These are phyloP conservation scores for Dinothrombium tinctorium DNA, from an alignment of 1,140 invertebrate species.

Conservation along the genomic window DNA sequence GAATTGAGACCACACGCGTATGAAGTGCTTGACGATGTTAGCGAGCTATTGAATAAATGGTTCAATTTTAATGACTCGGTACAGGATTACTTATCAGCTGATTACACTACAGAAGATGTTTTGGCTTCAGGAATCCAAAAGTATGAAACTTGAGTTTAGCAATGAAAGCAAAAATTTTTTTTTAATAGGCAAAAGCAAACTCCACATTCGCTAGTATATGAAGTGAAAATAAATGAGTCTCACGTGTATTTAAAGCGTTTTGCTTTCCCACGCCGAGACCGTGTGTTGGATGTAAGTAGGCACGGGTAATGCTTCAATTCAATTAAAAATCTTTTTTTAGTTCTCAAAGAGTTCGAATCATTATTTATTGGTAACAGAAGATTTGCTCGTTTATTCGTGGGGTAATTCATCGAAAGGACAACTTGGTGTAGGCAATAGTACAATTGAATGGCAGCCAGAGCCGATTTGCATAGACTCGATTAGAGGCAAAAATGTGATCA, in stretches of 20 bases:
- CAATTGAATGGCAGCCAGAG: background rate
- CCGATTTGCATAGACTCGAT: conserved; percentile 11
- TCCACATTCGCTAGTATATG: conserved; percentile 1
- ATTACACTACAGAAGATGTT: no score
- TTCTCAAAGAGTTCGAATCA: conserved; percentile 38
- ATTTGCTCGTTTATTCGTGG: conserved; percentile 42
- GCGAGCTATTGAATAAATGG: conserved; percentile 10
- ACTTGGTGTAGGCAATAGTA: conserved; percentile 30
- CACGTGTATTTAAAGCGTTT: conserved; percentile 1
- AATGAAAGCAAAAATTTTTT: no score
- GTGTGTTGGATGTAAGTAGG: background rate
- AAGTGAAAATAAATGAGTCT: background rate
- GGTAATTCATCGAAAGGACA: conserved; percentile 40
- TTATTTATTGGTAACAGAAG: conserved; percentile 37
- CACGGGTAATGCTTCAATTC: background rate
- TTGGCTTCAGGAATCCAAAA: no score
- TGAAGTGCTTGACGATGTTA: conserved; percentile 29
- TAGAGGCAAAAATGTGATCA: conserved; percentile 9
- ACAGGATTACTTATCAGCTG: no score
- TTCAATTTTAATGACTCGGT: no score
- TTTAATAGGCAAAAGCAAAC: conserved; percentile 2
- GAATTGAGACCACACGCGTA: conserved; percentile 33
- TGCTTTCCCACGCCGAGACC: background rate
- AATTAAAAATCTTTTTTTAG: conserved; percentile 14
- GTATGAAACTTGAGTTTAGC: no score